phyloP scores from a whole-genome alignment of 2,113 vertebrate genomes.

The Colossoma macropomum region DNA sequence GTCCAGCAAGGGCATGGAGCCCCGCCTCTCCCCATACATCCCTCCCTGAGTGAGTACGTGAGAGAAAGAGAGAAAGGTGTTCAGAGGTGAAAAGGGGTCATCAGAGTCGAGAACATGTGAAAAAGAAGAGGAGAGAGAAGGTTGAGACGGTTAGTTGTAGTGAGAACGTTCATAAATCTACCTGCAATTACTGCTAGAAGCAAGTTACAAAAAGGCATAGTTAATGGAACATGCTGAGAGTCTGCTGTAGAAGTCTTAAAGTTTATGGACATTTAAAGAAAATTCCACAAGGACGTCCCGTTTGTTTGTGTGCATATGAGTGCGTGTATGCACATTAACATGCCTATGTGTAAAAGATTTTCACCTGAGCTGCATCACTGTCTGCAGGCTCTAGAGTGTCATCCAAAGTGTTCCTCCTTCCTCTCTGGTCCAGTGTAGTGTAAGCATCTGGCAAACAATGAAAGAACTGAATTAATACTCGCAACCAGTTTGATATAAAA shows the following conservation, averaged over 20 bases:
- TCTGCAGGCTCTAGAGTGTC: slow-evolving; percentile 85
- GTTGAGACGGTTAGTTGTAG: slow-evolving; percentile 26
- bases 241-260: neutral
- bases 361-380: slow-evolving; percentile 84
- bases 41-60: slow-evolving; percentile 70
- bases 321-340: slow-evolving; percentile 47
- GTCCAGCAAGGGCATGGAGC: slow-evolving; percentile 79
- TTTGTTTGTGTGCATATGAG: slow-evolving; percentile 48
- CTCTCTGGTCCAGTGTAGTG: slow-evolving; percentile 89
- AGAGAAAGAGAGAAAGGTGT: slow-evolving; percentile 4
- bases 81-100: slow-evolving; percentile 30
- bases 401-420: slow-evolving; percentile 88
- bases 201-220: neutral
- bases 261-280: neutral
- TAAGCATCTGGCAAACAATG: slow-evolving; percentile 78
- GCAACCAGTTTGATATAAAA: neutral
- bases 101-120: slow-evolving; percentile 14
- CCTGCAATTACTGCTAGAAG: slow-evolving; percentile 4
- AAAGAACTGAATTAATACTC: neutral
- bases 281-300: neutral
- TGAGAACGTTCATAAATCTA: neutral
- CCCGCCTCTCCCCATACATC: slow-evolving; percentile 77
- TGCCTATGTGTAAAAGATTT: slow-evolving; percentile 17
- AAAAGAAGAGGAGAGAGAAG: neutral
- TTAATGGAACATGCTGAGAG: neutral